Base-by-base conservation (phyloP, 2,888 invertebrate species). In the Erebia ligea region DNA sequence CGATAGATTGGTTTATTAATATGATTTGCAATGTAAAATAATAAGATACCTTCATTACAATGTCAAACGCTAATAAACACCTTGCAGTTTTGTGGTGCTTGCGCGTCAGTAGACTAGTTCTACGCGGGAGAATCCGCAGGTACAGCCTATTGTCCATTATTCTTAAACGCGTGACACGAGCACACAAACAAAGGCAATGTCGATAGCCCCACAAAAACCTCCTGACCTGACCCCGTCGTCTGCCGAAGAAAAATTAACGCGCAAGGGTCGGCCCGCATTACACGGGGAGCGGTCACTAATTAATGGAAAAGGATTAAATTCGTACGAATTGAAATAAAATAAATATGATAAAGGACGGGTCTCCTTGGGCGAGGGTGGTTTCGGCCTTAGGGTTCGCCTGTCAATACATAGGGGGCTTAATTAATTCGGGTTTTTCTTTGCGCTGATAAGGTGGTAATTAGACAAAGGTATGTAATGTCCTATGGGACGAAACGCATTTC, bases 241-340 rank as follows among this genome's bases (percentile, higher is more conserved):
- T 76, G 82, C 81, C 81, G 84, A 91, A 91, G 92, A 92, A 92
- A 92, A 92, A 91, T 91, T 88, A 89, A 86, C 89, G 86, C 85
- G 82, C 84, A 82, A 79, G 81, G 82, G 81, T 83, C 82, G 84
- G 85, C 88, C 89, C 88, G 84, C 88, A 88, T 90, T 87, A 87
- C 78, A 80, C 84, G 81, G 79, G 84, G 85, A 85, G 85, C 89
- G 90, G 90, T 89, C 92, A 92, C 92, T 92, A 93, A 93, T 92
- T 92, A 93, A 93, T 93, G 92, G 91, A 92, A 92, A 92, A 92
- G 92, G 92, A 92, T 93, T 93, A 92, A 92, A 92, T 92, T 92
- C 88, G 91, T 87, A 85, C 87, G 81, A 91, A 92, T 92, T 90
- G 91, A 92, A 93, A 92, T 92, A 92, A 92, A 93, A 93, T 93